A percentile compares a stretch with the other conserved stretches of the same genome.
These are phyloP conservation scores for Nestor notabilis DNA, from an alignment of 2,113 vertebrate genomes.

Conservation along the genomic window DNA sequence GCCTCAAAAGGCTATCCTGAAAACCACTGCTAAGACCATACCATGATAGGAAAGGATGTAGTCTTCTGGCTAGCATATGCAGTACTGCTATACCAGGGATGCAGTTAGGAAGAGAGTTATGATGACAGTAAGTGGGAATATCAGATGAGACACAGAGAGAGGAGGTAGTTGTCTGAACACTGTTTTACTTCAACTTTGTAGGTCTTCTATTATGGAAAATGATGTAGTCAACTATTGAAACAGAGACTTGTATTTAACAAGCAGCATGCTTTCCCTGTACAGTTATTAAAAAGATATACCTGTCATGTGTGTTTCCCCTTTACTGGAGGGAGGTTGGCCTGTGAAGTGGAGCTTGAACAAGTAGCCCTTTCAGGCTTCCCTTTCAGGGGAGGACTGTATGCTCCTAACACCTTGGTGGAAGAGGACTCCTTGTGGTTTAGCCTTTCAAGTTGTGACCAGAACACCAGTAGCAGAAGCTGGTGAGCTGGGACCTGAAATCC, in stretches of 20 bases:
- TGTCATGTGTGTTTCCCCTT: background rate
- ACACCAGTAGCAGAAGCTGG: background rate
- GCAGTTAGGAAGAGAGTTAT: background rate
- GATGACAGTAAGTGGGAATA: background rate
- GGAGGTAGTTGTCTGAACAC: background rate
- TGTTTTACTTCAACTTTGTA: background rate
- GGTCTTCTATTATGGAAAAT: background rate
- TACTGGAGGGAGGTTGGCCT: background rate
- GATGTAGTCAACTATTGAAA: background rate
- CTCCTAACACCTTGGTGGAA: background rate
- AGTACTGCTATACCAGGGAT: background rate
- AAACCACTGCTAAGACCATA: background rate
- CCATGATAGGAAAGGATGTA: background rate
- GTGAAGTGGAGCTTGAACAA: background rate
- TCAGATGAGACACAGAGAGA: background rate
- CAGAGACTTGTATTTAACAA: background rate
- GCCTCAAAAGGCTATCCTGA: background rate
- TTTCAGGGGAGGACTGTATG: fast-evolving
- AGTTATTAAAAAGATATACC: background rate
- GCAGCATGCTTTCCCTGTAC: background rate
- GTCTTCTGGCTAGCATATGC: background rate
- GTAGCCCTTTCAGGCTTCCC: too few relatives aligned
- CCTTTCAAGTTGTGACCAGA: background rate
- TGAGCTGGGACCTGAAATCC: background rate
- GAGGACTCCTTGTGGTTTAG: background rate